A percentile compares a stretch with the other conserved stretches of the same genome.
Conservation (phyloP, 2,797 vertebrate species). For the Spondyliosoma cantharus region DNA sequence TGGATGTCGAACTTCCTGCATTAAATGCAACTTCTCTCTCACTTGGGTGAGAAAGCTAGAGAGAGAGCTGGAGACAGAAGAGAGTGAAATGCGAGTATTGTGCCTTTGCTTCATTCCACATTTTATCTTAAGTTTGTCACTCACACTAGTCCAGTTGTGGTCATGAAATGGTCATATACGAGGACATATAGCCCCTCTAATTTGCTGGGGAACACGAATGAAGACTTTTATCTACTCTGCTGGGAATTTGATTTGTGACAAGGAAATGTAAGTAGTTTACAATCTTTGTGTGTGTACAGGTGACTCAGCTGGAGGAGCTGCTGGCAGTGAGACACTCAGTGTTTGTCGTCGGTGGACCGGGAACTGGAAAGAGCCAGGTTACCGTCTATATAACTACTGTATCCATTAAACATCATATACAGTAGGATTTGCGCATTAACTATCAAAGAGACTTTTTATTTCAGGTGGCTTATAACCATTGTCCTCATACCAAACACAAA, state of each 20-base stretch:
- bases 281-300: constrained; percentile 69
- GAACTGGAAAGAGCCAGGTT: constrained; percentile 87
- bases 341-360: constrained; percentile 85
- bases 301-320: constrained; percentile 85
- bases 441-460: neutral
- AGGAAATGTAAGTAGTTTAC: neutral
- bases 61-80: too few species aligned
- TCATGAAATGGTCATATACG: too few species aligned
- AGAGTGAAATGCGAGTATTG: too few species aligned
- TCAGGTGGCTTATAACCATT: neutral
- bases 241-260: neutral
- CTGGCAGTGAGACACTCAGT: constrained; percentile 84
- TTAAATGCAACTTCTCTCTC: too few species aligned
- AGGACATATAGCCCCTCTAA: neutral
- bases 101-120: too few species aligned
- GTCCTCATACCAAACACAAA: neutral
- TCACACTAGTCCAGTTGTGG: too few species aligned
- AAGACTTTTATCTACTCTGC: neutral
- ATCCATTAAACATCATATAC: neutral
- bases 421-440: neutral
- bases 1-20: too few species aligned
- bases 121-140: too few species aligned
- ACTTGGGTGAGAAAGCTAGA: too few species aligned
- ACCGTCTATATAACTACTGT: neutral
- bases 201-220: neutral